Conservation (phyloP, 2,888 invertebrate genomes). For the Hydroisotoma schaefferi region DNA sequence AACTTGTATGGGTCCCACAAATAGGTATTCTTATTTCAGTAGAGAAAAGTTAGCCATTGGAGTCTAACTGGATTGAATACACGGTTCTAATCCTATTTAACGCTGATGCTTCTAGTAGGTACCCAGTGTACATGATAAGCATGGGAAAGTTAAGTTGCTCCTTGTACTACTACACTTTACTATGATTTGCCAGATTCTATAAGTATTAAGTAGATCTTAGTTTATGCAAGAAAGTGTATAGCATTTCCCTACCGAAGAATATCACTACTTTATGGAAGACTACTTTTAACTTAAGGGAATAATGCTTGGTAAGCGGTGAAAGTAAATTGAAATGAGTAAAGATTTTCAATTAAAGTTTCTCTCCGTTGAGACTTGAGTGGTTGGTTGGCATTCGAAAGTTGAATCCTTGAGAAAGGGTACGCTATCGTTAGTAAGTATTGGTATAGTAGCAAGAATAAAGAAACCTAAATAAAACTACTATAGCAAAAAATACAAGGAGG, state of each 20-base stretch:
- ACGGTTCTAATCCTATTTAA: too few species aligned
- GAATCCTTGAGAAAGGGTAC: not conserved
- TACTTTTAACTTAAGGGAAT: too few species aligned
- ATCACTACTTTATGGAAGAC: too few species aligned
- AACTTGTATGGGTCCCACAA: too few species aligned
- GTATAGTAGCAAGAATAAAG: not conserved
- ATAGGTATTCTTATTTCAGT: not conserved
- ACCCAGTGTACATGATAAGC: too few species aligned
- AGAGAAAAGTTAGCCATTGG: not conserved
- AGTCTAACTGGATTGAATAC: not conserved
- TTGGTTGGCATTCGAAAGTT: not conserved
- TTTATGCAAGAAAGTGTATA: not conserved
- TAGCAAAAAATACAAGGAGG: too few species aligned
- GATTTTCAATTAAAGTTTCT: conserved; percentile 10
- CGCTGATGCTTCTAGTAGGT: too few species aligned
- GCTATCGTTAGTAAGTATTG: not conserved
- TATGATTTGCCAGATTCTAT: not conserved
- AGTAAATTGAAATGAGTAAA: conserved; percentile 11
- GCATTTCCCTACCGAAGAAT: too few species aligned
- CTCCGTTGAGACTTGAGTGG: not conserved
- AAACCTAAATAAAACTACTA: too few species aligned
- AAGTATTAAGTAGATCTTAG: not conserved
- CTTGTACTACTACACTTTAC: not conserved
- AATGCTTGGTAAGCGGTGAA: not conserved
- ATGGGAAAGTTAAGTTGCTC: too few species aligned